These are phyloP conservation scores for Criorhina ranunculi DNA, from an alignment of 2,888 invertebrate species.

Conservation along the genomic window DNA sequence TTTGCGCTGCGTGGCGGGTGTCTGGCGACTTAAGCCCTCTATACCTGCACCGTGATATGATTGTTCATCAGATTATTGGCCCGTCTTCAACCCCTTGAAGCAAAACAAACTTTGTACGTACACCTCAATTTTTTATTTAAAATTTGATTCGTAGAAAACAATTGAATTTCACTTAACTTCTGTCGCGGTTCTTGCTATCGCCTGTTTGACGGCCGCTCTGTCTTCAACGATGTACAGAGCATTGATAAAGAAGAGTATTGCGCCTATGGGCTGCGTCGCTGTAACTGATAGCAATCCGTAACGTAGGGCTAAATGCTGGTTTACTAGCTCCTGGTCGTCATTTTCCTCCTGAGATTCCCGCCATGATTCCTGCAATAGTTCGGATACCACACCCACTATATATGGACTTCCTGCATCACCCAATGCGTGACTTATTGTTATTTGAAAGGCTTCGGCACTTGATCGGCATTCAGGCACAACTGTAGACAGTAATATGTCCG, in stretches of 20 bases:
- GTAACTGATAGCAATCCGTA: constrained; percentile 32
- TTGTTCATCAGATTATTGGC: constrained; percentile 32
- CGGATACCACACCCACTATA: constrained; percentile 53
- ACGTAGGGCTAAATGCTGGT: constrained; percentile 47
- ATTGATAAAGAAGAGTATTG: constrained; percentile 37
- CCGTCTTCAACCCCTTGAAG: constrained; percentile 49
- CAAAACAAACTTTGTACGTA: constrained; percentile 11
- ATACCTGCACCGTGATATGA: background rate
- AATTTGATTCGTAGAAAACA: constrained; percentile 32
- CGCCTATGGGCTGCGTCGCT: constrained; percentile 44
- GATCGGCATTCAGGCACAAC: constrained; percentile 49
- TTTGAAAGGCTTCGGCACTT: constrained; percentile 62
- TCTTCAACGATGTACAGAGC: constrained; percentile 51
- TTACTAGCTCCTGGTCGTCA: background rate
- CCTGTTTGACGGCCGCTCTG: constrained; percentile 31
- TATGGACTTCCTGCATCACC: constrained; percentile 71
- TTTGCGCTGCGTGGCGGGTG: constrained; percentile 30
- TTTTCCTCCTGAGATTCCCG: background rate
- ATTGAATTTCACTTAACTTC: constrained; percentile 47
- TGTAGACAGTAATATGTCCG: constrained; percentile 57
- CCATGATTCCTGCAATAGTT: constrained; percentile 30
- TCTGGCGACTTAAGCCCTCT: constrained; percentile 39
- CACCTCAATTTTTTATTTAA: constrained; percentile 44
- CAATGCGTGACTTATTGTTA: constrained; percentile 48
- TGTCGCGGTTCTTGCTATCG: constrained; percentile 16